Base-by-base conservation (phyloP, 1,140 invertebrate species). In the Magallana ariakensis region DNA sequence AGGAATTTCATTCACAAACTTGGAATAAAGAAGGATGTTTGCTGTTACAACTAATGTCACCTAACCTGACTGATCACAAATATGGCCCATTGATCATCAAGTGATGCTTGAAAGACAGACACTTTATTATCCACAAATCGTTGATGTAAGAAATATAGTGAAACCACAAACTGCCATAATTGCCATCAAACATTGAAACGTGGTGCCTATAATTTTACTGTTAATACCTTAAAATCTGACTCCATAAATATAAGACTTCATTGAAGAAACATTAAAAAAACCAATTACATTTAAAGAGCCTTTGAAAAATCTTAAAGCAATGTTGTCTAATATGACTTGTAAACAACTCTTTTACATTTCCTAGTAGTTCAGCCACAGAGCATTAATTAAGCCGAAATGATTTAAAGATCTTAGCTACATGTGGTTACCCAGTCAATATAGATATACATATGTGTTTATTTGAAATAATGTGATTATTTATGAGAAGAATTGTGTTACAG, bases 11-110 rank as follows among this genome's bases (percentile, higher is more conserved):
- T 75, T 75, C 66, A 75, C 22, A 75, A 26, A 75, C 26, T 26
- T 75, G 66, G 22, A 26, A 75, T 26, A 26, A 75, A 75, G 33
- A 75, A 26, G 22, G 26, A 75, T 75, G 22, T 75, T 75, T 75
- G 22, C 66, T 75, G 33, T 75, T 75, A 5, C 22, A 26, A 22
- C 9, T 26, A 26, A 33, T 75, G 66, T 75, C 66, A 75, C 66
- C 22, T 75, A 75, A 75, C 66, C 8, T 75, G 66, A 75, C 66
- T 75, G 66, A 75, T 75, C 66, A 75, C 66, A 75, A 75, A 26
- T 13, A 19, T 75, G 66, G 66, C 22, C 66, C 66, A 75, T 33
- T 75, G 66, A 75, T 75, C 66, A 75, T 26, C 11, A 26, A 75
- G 66, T 75, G 66, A 75, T 33, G 66, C 66, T 75, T 75, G 66